Evolutionary conservation across 2,888 invertebrate genomes (phyloP).

Genomic region (Syrista parreyssii): DNA sequence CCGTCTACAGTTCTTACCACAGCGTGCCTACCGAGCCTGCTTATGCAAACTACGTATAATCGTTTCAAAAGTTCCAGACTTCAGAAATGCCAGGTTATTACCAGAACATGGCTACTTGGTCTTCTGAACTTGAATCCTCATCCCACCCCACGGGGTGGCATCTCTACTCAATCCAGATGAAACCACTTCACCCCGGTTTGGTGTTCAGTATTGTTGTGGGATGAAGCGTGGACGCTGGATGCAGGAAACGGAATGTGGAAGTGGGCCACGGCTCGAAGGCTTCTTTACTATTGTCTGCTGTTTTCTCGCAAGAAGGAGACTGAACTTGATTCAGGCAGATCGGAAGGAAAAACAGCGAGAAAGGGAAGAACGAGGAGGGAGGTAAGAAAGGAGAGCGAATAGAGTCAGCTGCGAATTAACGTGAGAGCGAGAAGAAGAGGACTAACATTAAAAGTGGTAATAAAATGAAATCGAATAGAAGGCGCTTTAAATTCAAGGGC

Average conservation of each 20-base stretch:
- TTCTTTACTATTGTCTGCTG: neutral
- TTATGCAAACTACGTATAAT: slow-evolving; percentile 34
- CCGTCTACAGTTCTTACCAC: slow-evolving; percentile 29
- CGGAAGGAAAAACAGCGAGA: neutral
- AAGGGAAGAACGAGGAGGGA: neutral
- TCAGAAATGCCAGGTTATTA: neutral
- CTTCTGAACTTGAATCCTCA: neutral
- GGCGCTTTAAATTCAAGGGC: slow-evolving; percentile 50
- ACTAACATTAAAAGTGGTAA: slow-evolving; percentile 32
- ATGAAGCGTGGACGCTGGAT: too few species aligned
- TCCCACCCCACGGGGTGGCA: neutral
- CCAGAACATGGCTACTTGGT: neutral
- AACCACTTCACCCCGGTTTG: neutral
- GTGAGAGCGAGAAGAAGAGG: slow-evolving; percentile 6
- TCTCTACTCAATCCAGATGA: neutral
- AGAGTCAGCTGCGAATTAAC: neutral
- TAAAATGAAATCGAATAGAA: slow-evolving; percentile 43
- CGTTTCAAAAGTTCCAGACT: slow-evolving; percentile 15
- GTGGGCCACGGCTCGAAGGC: slow-evolving; percentile 34
- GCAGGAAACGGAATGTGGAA: slow-evolving; percentile 15
- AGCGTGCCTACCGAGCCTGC: slow-evolving; percentile 22
- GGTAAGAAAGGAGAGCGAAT: slow-evolving; percentile 13
- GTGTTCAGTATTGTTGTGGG: neutral
- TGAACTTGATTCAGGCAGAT: neutral
- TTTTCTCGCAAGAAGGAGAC: neutral